Conservation (phyloP, 2,797 vertebrate species). For the Siniperca undulata region DNA sequence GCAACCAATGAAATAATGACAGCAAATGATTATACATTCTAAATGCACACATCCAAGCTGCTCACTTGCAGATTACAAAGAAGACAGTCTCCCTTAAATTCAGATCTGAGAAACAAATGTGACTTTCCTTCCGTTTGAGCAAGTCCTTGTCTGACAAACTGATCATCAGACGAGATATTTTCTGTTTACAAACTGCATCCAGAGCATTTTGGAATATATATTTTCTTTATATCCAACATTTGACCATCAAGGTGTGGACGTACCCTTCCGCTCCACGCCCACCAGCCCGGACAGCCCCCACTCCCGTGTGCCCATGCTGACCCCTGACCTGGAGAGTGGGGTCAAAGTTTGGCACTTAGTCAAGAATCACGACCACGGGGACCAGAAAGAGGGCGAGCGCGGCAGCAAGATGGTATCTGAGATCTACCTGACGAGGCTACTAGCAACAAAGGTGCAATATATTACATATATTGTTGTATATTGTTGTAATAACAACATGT, state of each 20-base stretch:
- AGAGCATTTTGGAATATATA: background rate
- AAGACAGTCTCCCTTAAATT: constrained; percentile 15
- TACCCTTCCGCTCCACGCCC: constrained; percentile 92
- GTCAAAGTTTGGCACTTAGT: constrained; percentile 98
- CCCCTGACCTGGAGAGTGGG: constrained; percentile 94
- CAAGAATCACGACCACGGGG: constrained; percentile 96
- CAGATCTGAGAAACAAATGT: constrained; percentile 13
- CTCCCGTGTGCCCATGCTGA: constrained; percentile 95
- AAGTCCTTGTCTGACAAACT: background rate
- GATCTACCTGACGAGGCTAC: constrained; percentile 95
- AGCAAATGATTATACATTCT: constrained; percentile 37
- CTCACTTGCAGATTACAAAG: constrained; percentile 14
- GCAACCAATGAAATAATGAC: constrained; percentile 51
- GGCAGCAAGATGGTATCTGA: constrained; percentile 99
- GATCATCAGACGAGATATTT: background rate
- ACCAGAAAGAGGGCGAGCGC: constrained; percentile 96
- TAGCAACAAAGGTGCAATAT: constrained; percentile 93
- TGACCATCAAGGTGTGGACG: constrained; percentile 83
- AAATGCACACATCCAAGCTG: constrained; percentile 33
- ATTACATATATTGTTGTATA: background rate
- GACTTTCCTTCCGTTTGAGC: background rate
- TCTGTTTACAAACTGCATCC: constrained; percentile 8
- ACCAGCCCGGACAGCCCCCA: constrained; percentile 96
- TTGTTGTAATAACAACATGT: background rate
- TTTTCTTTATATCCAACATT: background rate